Base-by-base conservation (phyloP, 2,888 invertebrate species). In the Venusia cambrica region DNA sequence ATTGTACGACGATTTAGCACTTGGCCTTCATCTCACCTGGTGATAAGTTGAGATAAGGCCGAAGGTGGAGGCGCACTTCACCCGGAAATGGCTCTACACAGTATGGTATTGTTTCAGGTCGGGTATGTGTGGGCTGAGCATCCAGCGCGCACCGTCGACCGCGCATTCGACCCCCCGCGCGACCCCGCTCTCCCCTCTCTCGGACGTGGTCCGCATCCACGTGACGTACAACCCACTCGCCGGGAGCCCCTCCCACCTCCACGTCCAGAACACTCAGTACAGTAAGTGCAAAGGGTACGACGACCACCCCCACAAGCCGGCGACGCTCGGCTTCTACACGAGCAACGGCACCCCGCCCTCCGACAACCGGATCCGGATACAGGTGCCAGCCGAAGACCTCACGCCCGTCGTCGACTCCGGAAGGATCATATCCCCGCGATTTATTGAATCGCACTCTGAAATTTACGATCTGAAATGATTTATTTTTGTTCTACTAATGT, bases 191-290 rank as follows among this genome's bases (percentile, higher is more conserved):
- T 91, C 92, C 9, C 92, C 93, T 0, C 62, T 78, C 20, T 76
- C 80, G 0, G 87, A 94, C 70, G 90, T 94, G 22, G 90, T 94
- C 27, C 88, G 94, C 41, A 94, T 94, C 48, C 94, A 93, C 73
- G 94, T 94, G 31, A 93, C 94, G 1, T 94, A 94, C 72, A 89
- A 89, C 51, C 87, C 88, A 0, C 57, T 79, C 3, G 62, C 77
- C 0, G 89, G 90, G n/a, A 87, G 88, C 48, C 90, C 90, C 5
- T 81, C 81, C 1, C 81, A 74, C 33, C 64, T 89, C 1, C 89
- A 88, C 65, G 61, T 90, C n/a, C n/a, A n/a, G n/a, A n/a, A n/a
- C n/a, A n/a, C n/a, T n/a, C n/a, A n/a, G n/a, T n/a, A n/a, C n/a
- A n/a, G n/a, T n/a, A 81, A 81, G 52, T 74, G 73, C 54, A 77